Base-by-base conservation (phyloP, 2,888 invertebrate species). In the Morpho achilles region DNA sequence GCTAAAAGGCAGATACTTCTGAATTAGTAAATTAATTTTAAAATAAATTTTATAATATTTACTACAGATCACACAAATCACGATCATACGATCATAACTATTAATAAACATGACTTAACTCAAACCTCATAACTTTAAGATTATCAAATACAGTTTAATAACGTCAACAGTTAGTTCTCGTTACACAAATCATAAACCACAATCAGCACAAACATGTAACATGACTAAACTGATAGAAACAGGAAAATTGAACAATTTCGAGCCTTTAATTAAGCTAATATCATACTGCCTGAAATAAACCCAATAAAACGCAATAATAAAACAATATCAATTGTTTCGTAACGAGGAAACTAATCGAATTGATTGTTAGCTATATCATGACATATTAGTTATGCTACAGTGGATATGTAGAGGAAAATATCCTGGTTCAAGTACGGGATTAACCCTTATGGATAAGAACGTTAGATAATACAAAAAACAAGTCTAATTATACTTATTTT, bases 331-430 rank as follows among this genome's bases (percentile, higher is more conserved):
- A 59, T 57, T 51, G 53, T 60, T 57, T 54, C 23, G 41, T 45
- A 58, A 62, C 54, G 57, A 59, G 62, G 59, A 65, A 65, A 65
- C 59, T 10, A 50, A 50, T 51, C 44, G 9, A 23, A 43, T 10
- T 50, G 57, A 52, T 57, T 23, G 16, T 39, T n/a, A 32, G 7
- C n/a, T 16, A 39, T 41, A 50, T 41, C 40, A 41, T 41, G n/a
- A 58, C 47, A 45, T 50, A 53, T 41, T 50, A n/a, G 9, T 53
- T 22, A 10, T 49, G 40, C 32, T 43, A 23, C 9, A 39, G 48
- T 39, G 40, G 53, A 47, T 51, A 54, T 40, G 47, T 47, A 8
- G 43, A 53, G 57, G 57, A 57, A 57, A 60, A 54, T 10, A 10
- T 8, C 43, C 32, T 7, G 49, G 39, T 23, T 47, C n/a, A 49